These are phyloP conservation scores for Trichacis sp. DNA, from an alignment of 2,888 invertebrate species.

Conservation along the genomic window DNA sequence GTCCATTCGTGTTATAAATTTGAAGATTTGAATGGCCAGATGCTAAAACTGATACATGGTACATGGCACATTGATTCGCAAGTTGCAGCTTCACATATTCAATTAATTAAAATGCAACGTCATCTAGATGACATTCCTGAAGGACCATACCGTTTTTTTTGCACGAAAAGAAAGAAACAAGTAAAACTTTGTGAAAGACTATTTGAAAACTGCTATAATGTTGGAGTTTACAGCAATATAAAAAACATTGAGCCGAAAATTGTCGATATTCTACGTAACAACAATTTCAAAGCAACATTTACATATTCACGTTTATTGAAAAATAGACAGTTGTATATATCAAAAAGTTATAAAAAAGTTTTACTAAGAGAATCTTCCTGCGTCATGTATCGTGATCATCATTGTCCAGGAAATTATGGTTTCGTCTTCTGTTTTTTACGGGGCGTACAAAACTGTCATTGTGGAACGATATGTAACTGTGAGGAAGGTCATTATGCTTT, in stretches of 20 bases:
- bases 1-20: not conserved
- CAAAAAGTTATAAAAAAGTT: not conserved
- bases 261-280: too few species aligned
- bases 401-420: too few species aligned
- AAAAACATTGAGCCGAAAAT: too few species aligned
- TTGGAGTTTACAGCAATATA: slow-evolving; percentile 27
- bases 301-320: not conserved
- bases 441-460: not conserved
- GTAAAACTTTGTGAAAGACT: slow-evolving; percentile 24
- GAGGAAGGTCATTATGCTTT: slow-evolving; percentile 12
- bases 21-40: slow-evolving; percentile 31
- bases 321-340: too few species aligned
- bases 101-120: slow-evolving; percentile 9
- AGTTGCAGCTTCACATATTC: slow-evolving; percentile 13
- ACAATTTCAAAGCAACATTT: too few species aligned
- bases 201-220: slow-evolving; percentile 19
- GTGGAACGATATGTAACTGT: not conserved
- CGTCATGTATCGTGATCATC: slow-evolving; percentile 3
- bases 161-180: too few species aligned
- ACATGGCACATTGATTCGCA: slow-evolving; percentile 18
- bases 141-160: slow-evolving; percentile 15
- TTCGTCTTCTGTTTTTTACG: slow-evolving; percentile 13
- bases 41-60: slow-evolving; percentile 20
- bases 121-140: slow-evolving; percentile 12
- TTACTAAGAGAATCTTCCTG: slow-evolving; percentile 2